Base-by-base conservation (phyloP, 2,797 vertebrate species). In the Lutjanus argentimaculatus region DNA sequence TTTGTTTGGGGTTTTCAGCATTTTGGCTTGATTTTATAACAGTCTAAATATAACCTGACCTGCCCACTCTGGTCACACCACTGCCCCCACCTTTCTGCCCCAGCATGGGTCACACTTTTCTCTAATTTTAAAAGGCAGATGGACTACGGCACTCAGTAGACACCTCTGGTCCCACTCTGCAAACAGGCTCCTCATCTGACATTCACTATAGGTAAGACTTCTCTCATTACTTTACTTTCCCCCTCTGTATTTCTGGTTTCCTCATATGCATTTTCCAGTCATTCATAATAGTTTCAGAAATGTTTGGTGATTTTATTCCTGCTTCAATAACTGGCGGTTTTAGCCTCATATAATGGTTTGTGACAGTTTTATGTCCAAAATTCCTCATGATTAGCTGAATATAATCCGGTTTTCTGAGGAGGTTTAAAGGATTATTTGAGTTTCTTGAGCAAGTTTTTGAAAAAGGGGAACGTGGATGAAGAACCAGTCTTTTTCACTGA, bases 71-170 rank as follows among this genome's bases (percentile, higher is more conserved):
- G 42, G 70, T 84, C 87, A 86, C 56, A 77, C 81, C 84, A 77
- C 86, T 52, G 51, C 15, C 84, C 69, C 75, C 75, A n/a, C 57
- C 79, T 62, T 73, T 73, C 73, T 46, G 75, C 52, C 63, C 43
- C 68, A 36, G 8, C 8, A 11, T 51, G 64, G 71, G 75, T 88
- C 87, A 77, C 77, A 55, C 51, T 70, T 51, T 36, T 56, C 66
- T 48, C 14, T 52, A 25, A 72, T 82, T 69, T 83, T 85, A 93
- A 91, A 92, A 92, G 87, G 83, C 58, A 43, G 79, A 67, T 64
- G 51, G 62, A 77, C 65, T 16, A 1, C 80, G 75, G 79, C 0
- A 2, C 53, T 74, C 52, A 51, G 70, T 40, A 68, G 52, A 79
- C 62, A 57, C 56, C 43, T 66, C 57, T 8, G 67, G 48, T 49